These are phyloP conservation scores for Brachyalestes nurse DNA, from an alignment of 2,797 vertebrate genomes.

Conservation along the genomic window DNA sequence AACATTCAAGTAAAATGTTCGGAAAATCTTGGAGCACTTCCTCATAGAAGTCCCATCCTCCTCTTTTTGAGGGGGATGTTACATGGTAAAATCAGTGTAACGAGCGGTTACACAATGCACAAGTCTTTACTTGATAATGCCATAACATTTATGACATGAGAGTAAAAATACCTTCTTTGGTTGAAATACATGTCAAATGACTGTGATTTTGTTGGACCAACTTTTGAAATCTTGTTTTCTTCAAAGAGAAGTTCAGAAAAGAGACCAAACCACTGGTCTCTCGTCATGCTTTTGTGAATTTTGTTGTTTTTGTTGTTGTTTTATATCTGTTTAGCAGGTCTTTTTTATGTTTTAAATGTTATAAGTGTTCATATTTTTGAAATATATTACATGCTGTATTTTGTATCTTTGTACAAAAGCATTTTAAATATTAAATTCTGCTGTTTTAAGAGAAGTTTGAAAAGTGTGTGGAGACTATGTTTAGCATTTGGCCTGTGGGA, in stretches of 20 bases:
- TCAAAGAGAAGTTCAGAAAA: constrained; percentile 52
- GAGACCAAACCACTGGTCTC: constrained; percentile 46
- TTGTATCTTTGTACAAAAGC: constrained; percentile 60
- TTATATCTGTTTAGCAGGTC: constrained; percentile 55
- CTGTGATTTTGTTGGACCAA: constrained; percentile 67
- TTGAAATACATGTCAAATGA: constrained; percentile 75
- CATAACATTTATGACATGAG: constrained; percentile 98
- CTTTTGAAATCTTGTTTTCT: constrained; percentile 56
- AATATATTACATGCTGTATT: constrained; percentile 56
- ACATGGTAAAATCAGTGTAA: constrained; percentile 83
- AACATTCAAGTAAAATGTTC: constrained; percentile 54
- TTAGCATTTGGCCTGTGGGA: neutral
- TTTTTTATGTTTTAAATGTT: constrained; percentile 52
- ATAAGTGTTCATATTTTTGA: constrained; percentile 52
- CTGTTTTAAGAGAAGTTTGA: constrained; percentile 48
- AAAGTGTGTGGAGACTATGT: neutral
- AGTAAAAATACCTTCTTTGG: constrained; percentile 58
- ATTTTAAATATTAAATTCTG: constrained; percentile 61
- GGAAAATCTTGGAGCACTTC: constrained; percentile 78
- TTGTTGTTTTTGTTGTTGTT: constrained; percentile 30
- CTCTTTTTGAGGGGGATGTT: constrained; percentile 83
- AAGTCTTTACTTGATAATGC: constrained; percentile 82
- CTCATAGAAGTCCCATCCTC: constrained; percentile 84
- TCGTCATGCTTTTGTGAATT: constrained; percentile 51
- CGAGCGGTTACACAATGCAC: constrained; percentile 87